Percentiles rank a stretch among this genome's conserved stretches.
These are phyloP conservation scores for Bufo bufo DNA, from an alignment of 2,113 vertebrate genomes.

Conservation along the genomic window DNA sequence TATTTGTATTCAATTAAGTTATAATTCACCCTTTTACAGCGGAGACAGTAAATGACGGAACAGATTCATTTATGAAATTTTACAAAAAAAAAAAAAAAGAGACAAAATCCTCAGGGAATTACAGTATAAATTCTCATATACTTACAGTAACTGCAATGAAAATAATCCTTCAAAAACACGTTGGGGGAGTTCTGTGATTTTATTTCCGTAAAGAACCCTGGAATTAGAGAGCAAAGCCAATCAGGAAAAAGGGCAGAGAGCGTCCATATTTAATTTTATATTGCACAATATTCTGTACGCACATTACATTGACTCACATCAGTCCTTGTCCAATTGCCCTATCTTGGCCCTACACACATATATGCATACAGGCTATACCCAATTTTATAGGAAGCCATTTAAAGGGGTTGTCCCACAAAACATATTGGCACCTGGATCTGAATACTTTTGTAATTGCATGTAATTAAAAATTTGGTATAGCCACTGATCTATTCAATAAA, in stretches of 20 bases:
- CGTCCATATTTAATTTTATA: background rate
- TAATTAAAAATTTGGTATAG: too few relatives aligned
- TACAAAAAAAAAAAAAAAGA: background rate
- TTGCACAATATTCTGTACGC: too few relatives aligned
- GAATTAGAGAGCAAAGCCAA: constrained; percentile 60
- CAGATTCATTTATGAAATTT: background rate
- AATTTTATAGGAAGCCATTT: too few relatives aligned
- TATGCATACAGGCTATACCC: too few relatives aligned
- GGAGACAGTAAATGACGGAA: background rate
- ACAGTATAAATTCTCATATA: constrained; percentile 60
- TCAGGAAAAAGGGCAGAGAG: background rate
- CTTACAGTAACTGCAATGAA: constrained; percentile 95
- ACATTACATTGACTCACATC: too few relatives aligned
- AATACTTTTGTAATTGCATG: too few relatives aligned
- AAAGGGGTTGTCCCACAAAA: too few relatives aligned
- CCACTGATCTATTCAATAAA: too few relatives aligned
- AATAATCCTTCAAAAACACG: constrained; percentile 94
- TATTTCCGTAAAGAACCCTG: constrained; percentile 97
- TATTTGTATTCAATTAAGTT: background rate
- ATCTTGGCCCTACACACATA: too few relatives aligned
- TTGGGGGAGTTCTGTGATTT: constrained; percentile 98
- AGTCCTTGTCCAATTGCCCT: too few relatives aligned
- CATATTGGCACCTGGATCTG: too few relatives aligned
- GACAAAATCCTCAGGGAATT: too few relatives aligned
- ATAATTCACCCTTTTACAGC: background rate